Evolutionary conservation across 2,888 invertebrate genomes (phyloP).

Genomic region (Nephrotoma flavescens): DNA sequence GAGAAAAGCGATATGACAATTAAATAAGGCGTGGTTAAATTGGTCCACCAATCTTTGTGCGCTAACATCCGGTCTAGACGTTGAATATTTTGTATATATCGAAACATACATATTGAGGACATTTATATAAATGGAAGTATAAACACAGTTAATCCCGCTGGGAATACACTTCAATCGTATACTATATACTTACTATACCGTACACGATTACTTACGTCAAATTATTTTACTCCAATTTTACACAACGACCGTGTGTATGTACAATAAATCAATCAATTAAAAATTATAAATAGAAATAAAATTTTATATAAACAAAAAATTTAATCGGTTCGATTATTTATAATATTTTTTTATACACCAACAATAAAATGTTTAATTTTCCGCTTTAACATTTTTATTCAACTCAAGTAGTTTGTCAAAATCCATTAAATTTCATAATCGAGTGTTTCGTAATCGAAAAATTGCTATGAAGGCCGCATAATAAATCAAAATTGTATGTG

Average conservation of each 20-base stretch:
- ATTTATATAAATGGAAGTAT: not conserved
- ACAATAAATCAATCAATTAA: slow-evolving; percentile 8
- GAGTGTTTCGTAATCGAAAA: not conserved
- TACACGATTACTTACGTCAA: not conserved
- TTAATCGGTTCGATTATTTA: not conserved
- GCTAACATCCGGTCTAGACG: slow-evolving; percentile 13
- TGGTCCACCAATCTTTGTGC: slow-evolving; percentile 11
- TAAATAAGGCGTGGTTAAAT: slow-evolving; percentile 7
- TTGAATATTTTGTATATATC: not conserved
- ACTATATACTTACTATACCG: too few relatives aligned
- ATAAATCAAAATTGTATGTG: not conserved
- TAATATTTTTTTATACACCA: not conserved
- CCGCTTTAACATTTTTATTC: not conserved
- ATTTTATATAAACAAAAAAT: not conserved
- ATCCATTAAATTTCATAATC: not conserved
- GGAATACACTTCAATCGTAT: not conserved
- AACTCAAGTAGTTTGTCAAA: not conserved
- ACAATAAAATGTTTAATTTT: not conserved
- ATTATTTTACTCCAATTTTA: slow-evolving; percentile 5
- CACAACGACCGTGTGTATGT: slow-evolving; percentile 4
- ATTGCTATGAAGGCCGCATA: not conserved
- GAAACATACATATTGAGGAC: not conserved
- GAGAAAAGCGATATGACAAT: not conserved
- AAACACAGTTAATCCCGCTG: not conserved
- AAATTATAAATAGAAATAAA: not conserved